A percentile compares a stretch with the other conserved stretches of the same genome.
phyloP scores from a whole-genome alignment of 2,113 vertebrate species.

The Leptodactylus fuscus region DNA sequence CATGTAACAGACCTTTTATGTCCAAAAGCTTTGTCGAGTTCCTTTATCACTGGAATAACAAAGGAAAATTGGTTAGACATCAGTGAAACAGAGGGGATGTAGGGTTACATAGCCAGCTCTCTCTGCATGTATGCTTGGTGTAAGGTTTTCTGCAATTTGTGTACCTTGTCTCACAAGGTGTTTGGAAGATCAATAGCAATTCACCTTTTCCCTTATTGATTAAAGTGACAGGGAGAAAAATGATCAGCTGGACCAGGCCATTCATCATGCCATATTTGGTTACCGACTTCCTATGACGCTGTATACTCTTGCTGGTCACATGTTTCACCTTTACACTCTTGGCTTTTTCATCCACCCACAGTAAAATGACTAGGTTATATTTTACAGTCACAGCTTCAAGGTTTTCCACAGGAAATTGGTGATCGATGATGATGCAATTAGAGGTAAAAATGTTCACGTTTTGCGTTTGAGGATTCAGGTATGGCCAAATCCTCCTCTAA shows the following conservation, averaged over 20 bases:
- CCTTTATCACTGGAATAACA: not conserved
- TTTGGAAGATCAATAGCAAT: slow-evolving; percentile 68
- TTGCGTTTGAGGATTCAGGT: too few relatives aligned
- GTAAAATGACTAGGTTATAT: not conserved
- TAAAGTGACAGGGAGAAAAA: slow-evolving; percentile 65
- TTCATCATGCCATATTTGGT: slow-evolving; percentile 60
- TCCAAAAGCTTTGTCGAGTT: not conserved
- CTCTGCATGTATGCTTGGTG: not conserved
- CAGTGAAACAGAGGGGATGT: not conserved
- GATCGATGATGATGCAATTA: not conserved
- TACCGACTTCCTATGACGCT: not conserved
- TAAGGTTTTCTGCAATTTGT: slow-evolving; percentile 64
- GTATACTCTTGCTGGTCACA: slow-evolving; percentile 19
- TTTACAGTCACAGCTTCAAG: not conserved
- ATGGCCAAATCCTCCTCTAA: too few relatives aligned
- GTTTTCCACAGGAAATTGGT: not conserved
- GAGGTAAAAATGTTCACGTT: not conserved
- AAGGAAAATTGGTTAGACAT: not conserved
- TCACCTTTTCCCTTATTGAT: slow-evolving; percentile 73
- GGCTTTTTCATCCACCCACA: not conserved
- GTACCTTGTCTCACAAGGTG: slow-evolving; percentile 61
- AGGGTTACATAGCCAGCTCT: not conserved
- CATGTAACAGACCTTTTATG: not conserved
- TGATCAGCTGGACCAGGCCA: slow-evolving; percentile 57
- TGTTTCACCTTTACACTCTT: slow-evolving; percentile 18